phyloP scores from a whole-genome alignment of 2,888 invertebrate genomes.

The Sesia apiformis region DNA sequence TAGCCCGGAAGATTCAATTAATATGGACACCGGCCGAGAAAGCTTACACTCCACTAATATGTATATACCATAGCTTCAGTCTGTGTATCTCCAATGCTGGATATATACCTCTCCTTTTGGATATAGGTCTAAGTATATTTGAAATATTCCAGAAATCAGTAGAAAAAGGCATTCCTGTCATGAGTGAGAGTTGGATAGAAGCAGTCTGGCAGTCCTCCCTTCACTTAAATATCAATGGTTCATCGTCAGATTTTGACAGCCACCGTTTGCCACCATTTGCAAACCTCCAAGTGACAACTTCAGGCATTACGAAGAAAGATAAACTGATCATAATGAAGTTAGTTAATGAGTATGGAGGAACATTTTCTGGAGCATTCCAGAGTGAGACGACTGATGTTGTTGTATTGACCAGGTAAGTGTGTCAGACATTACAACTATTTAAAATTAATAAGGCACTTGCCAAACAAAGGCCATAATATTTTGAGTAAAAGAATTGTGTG shows the following conservation, averaged over 20 bases:
- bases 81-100: no score
- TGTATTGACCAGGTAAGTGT: conserved; percentile 69
- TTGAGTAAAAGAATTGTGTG: no score
- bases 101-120: no score
- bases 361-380: conserved; percentile 67
- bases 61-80: no score
- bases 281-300: conserved; percentile 84
- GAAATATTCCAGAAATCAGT: conserved; percentile 76
- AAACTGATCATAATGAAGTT: conserved; percentile 78
- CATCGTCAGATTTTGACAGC: conserved; percentile 76
- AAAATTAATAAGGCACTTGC: no score
- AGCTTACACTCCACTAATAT: no score
- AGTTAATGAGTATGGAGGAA: conserved; percentile 83
- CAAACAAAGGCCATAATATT: no score
- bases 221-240: conserved; percentile 74
- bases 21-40: no score
- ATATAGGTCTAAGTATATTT: no score
- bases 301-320: conserved; percentile 79
- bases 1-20: no score
- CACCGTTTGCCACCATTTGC: conserved; percentile 81
- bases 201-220: conserved; percentile 86
- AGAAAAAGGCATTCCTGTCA: conserved; percentile 79
- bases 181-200: conserved; percentile 86
- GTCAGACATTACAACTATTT: no score
- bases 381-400: conserved; percentile 72